Evolutionary conservation across 2,113 vertebrate genomes (phyloP).

Genomic region (Sceloporus undulatus): DNA sequence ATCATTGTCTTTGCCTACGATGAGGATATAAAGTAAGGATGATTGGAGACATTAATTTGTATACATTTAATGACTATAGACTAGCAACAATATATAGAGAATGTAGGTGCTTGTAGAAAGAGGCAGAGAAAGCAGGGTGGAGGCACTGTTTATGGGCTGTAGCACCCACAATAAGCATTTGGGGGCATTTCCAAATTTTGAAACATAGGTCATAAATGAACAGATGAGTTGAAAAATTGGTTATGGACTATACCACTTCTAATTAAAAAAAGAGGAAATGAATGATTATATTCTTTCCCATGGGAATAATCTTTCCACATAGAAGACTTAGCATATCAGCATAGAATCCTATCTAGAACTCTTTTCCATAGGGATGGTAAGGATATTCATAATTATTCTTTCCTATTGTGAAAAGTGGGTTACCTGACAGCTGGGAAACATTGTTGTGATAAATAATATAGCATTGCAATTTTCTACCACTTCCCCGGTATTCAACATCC

Average conservation of each 20-base stretch:
- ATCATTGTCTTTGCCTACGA: constrained; percentile 93
- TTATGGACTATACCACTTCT: neutral
- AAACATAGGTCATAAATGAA: neutral
- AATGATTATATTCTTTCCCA: neutral
- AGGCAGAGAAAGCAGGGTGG: neutral
- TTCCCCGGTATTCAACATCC: too few relatives aligned
- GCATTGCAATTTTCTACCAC: too few relatives aligned
- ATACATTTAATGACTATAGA: constrained; percentile 34
- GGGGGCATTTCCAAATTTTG: neutral
- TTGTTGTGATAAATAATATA: too few relatives aligned
- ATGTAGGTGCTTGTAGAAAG: neutral
- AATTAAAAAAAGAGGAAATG: neutral
- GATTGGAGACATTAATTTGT: constrained; percentile 8
- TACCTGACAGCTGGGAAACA: too few relatives aligned
- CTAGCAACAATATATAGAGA: neutral
- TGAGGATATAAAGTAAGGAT: constrained; percentile 91
- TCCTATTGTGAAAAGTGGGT: too few relatives aligned
- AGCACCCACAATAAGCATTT: neutral
- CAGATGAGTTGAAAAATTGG: neutral
- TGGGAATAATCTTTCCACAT: neutral
- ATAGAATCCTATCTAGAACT: neutral
- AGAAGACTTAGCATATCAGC: neutral
- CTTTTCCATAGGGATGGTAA: neutral
- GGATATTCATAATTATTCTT: too few relatives aligned
- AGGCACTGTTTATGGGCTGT: neutral